Percentiles rank a stretch among this genome's conserved stretches.
Evolutionary conservation across 2,797 vertebrate species (phyloP).

Genomic region (Spinus pinus): DNA sequence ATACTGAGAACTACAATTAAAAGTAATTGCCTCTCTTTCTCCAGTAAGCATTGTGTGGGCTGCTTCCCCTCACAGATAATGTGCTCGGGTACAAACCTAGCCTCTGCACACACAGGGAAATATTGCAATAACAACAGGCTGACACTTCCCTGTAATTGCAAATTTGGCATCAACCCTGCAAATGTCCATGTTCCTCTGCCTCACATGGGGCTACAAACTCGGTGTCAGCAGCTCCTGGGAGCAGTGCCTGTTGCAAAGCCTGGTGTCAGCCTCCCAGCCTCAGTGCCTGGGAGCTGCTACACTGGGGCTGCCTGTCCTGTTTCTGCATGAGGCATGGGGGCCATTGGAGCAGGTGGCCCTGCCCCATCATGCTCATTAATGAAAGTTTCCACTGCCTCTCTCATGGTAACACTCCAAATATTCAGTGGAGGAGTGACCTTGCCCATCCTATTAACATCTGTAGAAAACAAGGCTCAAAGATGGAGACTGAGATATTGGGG

Average conservation of each 20-base stretch:
- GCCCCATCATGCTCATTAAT: not conserved
- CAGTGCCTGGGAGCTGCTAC: not conserved
- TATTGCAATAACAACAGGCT: not conserved
- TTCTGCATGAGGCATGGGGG: not conserved
- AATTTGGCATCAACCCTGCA: not conserved
- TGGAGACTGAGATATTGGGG: not conserved
- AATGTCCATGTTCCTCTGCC: not conserved
- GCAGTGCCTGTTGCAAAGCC: not conserved
- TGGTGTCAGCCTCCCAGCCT: not conserved
- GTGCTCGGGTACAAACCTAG: not conserved
- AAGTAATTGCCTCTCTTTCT: constrained; percentile 41
- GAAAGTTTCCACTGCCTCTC: not conserved
- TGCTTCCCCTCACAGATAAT: not conserved
- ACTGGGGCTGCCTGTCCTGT: not conserved
- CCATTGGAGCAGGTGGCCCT: not conserved
- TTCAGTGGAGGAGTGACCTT: not conserved
- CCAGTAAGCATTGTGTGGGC: not conserved
- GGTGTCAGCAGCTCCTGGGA: not conserved
- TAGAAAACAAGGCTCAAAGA: not conserved
- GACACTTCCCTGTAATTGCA: not conserved
- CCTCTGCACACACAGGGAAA: not conserved
- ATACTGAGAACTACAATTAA: not conserved
- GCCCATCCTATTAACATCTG: not conserved
- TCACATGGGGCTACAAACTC: not conserved
- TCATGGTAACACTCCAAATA: not conserved